Percentiles rank a stretch among this genome's conserved stretches.
Evolutionary conservation across 2,113 vertebrate species (phyloP).

Genomic region (Burhinus bistriatus): DNA sequence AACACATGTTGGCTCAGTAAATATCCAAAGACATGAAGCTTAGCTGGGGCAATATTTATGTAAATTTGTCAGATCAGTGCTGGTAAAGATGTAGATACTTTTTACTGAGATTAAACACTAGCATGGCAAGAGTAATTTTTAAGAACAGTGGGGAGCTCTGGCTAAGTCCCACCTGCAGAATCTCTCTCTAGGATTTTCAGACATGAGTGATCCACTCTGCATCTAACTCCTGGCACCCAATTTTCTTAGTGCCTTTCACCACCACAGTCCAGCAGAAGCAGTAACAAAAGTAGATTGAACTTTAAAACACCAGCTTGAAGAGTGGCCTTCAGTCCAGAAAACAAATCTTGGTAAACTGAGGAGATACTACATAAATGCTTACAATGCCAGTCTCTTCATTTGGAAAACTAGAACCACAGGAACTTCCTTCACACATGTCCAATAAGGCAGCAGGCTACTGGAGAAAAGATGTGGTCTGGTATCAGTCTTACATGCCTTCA

Average conservation of each 20-base stretch:
- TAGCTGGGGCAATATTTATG: neutral
- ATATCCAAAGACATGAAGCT: neutral
- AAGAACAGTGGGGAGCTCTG: neutral
- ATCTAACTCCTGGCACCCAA: neutral
- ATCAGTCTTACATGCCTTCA: conserved; percentile 5
- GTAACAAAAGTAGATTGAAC: neutral
- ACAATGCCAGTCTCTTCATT: neutral
- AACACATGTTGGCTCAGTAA: neutral
- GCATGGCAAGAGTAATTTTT: neutral
- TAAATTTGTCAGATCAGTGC: neutral
- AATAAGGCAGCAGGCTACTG: neutral
- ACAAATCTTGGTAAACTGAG: neutral
- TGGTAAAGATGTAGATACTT: neutral
- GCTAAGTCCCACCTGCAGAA: neutral
- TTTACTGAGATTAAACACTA: neutral
- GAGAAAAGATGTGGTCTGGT: neutral
- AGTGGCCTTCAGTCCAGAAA: neutral
- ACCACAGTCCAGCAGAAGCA: neutral
- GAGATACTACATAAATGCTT: neutral
- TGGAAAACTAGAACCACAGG: neutral
- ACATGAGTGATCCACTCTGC: neutral
- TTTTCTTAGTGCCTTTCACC: neutral
- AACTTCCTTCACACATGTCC: neutral
- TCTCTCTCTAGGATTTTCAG: neutral
- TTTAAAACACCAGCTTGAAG: neutral